Conservation (phyloP, 2,888 invertebrate species). For the Camptogramma bilineatum region DNA sequence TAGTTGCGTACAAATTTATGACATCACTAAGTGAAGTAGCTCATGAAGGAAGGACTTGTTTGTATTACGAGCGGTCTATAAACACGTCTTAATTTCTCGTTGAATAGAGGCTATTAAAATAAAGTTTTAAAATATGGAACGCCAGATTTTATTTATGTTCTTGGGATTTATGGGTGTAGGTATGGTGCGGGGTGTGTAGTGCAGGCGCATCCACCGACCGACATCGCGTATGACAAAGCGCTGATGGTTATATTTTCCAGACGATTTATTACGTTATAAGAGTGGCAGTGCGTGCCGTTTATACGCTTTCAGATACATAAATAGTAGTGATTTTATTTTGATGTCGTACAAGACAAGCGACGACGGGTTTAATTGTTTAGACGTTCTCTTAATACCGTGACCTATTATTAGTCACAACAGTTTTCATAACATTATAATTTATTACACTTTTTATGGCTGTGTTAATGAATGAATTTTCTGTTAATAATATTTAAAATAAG, state of each 20-base stretch:
- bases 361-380: conserved; percentile 80
- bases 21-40: conserved; percentile 61
- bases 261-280: conserved; percentile 85
- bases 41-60: conserved; percentile 78
- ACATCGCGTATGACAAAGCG: conserved; percentile 75
- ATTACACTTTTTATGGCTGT: conserved; percentile 49
- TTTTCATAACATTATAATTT: conserved; percentile 62
- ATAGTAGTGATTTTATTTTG: conserved; percentile 84
- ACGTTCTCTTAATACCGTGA: conserved; percentile 68
- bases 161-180: conserved; percentile 74
- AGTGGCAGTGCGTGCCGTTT: conserved; percentile 76
- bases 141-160: conserved; percentile 81
- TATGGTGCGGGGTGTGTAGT: conserved; percentile 44
- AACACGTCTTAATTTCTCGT: conserved; percentile 83
- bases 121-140: conserved; percentile 83
- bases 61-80: conserved; percentile 79
- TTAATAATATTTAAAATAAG: conserved; percentile 39
- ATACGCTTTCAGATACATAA: conserved; percentile 81
- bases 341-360: conserved; percentile 82
- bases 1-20: conserved; percentile 72
- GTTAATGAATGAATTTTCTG: conserved; percentile 47
- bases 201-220: conserved; percentile 60
- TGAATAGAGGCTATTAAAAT: conserved; percentile 83
- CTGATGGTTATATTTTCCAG: conserved; percentile 84
- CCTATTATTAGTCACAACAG: conserved; percentile 74